Evolutionary conservation across 2,797 vertebrate genomes (phyloP).

Genomic region (Galaxias olidus): DNA sequence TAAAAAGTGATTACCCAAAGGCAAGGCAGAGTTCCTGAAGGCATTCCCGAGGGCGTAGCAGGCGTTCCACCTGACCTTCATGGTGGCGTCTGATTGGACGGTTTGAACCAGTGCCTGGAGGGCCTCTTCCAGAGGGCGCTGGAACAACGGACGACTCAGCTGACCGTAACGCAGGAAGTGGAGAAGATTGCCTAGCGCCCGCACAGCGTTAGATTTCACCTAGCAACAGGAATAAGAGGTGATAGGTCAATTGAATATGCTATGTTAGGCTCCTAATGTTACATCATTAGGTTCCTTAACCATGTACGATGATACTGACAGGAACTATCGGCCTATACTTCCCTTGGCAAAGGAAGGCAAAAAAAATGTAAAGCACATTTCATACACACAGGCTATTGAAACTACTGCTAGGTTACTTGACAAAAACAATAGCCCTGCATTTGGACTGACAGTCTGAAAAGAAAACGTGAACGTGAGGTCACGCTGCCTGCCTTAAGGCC

Average conservation of each 20-base stretch:
- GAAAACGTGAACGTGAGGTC: background rate
- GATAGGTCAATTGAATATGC: too few relatives aligned
- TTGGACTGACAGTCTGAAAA: too few relatives aligned
- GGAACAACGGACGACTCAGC: constrained; percentile 83
- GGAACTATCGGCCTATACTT: too few relatives aligned
- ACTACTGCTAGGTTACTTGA: too few relatives aligned
- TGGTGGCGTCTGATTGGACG: constrained; percentile 87
- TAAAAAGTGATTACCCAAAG: constrained; percentile 73
- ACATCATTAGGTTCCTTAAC: too few relatives aligned
- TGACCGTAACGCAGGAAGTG: constrained; percentile 88
- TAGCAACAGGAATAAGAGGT: constrained; percentile 45
- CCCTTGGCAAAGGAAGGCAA: too few relatives aligned
- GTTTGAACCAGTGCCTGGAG: constrained; percentile 87
- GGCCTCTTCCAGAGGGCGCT: constrained; percentile 82
- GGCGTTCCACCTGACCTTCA: constrained; percentile 98
- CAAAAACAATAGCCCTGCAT: too few relatives aligned
- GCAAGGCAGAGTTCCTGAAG: constrained; percentile 89
- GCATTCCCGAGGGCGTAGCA: constrained; percentile 95
- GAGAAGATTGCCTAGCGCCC: constrained; percentile 92
- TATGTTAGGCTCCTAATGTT: too few relatives aligned
- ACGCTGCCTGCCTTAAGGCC: background rate
- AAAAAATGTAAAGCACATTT: too few relatives aligned
- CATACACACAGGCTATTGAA: too few relatives aligned
- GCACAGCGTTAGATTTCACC: constrained; percentile 94
- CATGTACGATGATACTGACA: too few relatives aligned